phyloP scores from a whole-genome alignment of 2,113 vertebrate species.

The Psettodes erumei region DNA sequence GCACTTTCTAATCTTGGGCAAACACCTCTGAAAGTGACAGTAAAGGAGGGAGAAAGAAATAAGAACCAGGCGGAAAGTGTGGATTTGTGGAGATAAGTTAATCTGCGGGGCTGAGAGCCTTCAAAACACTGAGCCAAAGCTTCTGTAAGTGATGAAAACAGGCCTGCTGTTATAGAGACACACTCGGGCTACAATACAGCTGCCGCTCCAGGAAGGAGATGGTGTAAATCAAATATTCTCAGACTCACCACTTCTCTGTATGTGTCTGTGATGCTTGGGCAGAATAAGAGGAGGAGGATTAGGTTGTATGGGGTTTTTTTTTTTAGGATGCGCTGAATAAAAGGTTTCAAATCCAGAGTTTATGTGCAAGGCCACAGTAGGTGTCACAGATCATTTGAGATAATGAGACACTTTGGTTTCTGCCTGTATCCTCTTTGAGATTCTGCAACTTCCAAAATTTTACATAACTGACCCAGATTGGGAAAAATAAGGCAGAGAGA shows the following conservation, averaged over 20 bases:
- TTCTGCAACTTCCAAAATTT: neutral
- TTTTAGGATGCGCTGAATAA: constrained; percentile 30
- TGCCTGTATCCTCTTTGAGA: neutral
- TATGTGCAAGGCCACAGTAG: constrained; percentile 10
- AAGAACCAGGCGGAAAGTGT: constrained; percentile 33
- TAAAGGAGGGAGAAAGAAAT: constrained; percentile 36
- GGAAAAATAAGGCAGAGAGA: neutral
- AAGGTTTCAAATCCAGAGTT: constrained; percentile 30
- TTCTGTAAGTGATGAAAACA: constrained; percentile 57
- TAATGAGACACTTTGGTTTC: constrained; percentile 8
- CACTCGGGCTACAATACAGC: constrained; percentile 56
- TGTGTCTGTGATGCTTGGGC: constrained; percentile 47
- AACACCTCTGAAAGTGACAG: constrained; percentile 44
- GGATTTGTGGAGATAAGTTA: constrained; percentile 58
- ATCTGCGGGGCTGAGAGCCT: constrained; percentile 52
- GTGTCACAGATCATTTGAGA: constrained; percentile 3
- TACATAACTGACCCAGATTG: neutral
- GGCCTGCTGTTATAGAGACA: constrained; percentile 47
- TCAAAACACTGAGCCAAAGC: constrained; percentile 50
- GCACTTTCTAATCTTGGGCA: constrained; percentile 25
- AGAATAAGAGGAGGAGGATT: constrained; percentile 51
- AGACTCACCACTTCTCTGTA: constrained; percentile 42
- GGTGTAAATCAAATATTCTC: constrained; percentile 67
- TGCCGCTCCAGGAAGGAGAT: constrained; percentile 55
- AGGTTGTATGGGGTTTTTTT: constrained; percentile 37